These are phyloP conservation scores for Ophion costatus DNA, from an alignment of 2,888 invertebrate species.

Conservation along the genomic window DNA sequence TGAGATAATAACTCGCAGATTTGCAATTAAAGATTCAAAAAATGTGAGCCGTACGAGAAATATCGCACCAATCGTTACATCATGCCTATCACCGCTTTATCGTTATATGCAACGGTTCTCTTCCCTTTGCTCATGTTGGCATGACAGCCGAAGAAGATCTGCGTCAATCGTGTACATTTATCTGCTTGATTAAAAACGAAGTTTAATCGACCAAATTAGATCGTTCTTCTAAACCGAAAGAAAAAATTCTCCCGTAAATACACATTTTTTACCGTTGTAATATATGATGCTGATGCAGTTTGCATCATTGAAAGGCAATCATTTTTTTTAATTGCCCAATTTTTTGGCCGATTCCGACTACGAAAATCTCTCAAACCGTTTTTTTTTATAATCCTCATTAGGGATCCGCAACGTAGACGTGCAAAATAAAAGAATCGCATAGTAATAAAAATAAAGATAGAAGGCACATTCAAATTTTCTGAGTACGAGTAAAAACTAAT, in stretches of 20 bases:
- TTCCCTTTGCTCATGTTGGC: background rate
- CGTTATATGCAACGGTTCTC: background rate
- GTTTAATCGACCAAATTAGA: background rate
- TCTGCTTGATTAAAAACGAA: background rate
- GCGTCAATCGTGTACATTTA: background rate
- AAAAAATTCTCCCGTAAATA: background rate
- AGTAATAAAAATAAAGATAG: background rate
- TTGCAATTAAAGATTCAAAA: no score
- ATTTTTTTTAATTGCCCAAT: background rate
- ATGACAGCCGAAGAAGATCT: background rate
- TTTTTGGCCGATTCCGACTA: background rate
- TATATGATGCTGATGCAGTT: background rate
- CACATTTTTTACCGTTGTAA: background rate
- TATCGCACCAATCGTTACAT: no score
- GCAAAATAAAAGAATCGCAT: background rate
- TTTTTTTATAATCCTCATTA: background rate
- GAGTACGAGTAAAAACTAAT: background rate
- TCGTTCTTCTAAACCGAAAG: background rate
- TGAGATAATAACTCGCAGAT: no score
- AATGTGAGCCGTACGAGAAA: no score
- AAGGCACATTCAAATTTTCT: background rate
- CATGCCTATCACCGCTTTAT: background rate
- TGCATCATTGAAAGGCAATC: background rate
- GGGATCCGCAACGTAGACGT: no score
- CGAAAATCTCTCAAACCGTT: background rate